Percentiles rank a stretch among this genome's conserved stretches.
phyloP scores from a whole-genome alignment of 2,797 vertebrate species.

The Margarornis squamiger region DNA sequence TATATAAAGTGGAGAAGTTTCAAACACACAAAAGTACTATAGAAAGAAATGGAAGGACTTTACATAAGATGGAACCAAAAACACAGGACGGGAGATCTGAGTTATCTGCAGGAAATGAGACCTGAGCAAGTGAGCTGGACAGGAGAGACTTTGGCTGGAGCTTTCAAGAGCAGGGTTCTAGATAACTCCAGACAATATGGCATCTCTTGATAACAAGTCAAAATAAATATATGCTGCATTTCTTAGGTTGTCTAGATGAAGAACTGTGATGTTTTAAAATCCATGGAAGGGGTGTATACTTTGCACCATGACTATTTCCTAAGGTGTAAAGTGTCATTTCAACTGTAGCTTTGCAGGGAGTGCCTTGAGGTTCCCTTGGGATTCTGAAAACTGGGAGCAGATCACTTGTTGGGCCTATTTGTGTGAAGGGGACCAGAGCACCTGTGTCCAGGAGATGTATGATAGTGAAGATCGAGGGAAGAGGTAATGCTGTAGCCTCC shows the following conservation, averaged over 20 bases:
- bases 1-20: background rate
- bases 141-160: background rate
- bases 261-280: background rate
- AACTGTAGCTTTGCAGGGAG: background rate
- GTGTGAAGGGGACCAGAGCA: background rate
- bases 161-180: background rate
- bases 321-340: background rate
- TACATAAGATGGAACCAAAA: background rate
- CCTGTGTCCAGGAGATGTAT: background rate
- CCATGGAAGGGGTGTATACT: background rate
- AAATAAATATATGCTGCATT: background rate
- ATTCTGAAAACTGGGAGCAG: background rate
- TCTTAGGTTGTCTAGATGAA: background rate
- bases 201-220: background rate
- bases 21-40: background rate
- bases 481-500: background rate
- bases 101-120: background rate
- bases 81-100: background rate
- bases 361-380: background rate
- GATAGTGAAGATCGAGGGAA: background rate
- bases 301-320: background rate
- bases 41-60: background rate
- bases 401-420: background rate
- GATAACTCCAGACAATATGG: background rate
- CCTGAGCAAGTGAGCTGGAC: background rate